Base-by-base conservation (phyloP, 2,113 vertebrate genomes). In the Corvus cornix region DNA sequence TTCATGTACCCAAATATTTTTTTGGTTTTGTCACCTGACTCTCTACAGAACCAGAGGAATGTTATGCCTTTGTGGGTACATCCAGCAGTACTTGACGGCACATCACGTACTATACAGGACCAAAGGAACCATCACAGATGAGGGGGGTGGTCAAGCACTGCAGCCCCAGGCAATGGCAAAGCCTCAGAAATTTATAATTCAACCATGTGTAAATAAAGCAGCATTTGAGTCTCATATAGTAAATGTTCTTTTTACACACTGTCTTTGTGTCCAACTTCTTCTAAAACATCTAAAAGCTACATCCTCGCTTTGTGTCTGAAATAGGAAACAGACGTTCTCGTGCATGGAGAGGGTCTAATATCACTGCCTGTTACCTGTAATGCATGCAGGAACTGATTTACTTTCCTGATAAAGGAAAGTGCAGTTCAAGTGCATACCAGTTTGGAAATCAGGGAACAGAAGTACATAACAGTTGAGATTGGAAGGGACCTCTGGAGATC, bases 211-310 rank as follows among this genome's bases (percentile, higher is more conserved):
- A 75, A 93, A 78, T 67, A 41, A 72, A 90, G 30, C 17, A 59
- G 51, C 20, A 55, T 48, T 83, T 80, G 30, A 60, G 13, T 55
- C 23, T 75, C 28, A 26, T 48, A 33, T 18, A 87, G 69, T 19
- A 83, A 84, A 82, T 56, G 33, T 17, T 62, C 16, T 43, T 88
- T 82, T 44, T 43, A 72, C 30, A 82, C 39, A 28, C 13, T 33
- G 14, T 85, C 58, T 83, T 83, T n/a, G 53, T 39, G 9, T 43
- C 13, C 60, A 90, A 30, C 10, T 78, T 86, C 58, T 43, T 31
- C 27, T 72, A 94, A 95, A 93, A 91, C 52, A 78, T 53, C 69
- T 87, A 59, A 87, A 95, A 95, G 27, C 30, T 67, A 35, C 17
- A 16, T 64, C 44, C 66, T 86, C 64, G 60, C 76, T 94, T 77